Evolutionary conservation across 2,113 vertebrate species (phyloP).

Genomic region (Dicaeum eximium): DNA sequence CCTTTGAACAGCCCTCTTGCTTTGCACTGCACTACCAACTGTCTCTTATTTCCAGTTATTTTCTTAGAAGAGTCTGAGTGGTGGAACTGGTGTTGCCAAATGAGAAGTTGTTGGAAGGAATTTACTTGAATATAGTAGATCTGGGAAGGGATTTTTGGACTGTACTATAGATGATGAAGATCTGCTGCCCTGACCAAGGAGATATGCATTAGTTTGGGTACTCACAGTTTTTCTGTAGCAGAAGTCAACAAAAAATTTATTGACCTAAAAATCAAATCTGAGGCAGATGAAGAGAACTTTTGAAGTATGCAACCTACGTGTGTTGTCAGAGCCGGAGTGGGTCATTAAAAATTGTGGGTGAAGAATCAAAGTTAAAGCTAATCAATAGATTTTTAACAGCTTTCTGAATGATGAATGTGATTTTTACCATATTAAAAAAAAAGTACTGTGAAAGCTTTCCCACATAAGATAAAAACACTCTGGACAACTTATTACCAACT

Average conservation of each 20-base stretch:
- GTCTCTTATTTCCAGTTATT: constrained; percentile 17
- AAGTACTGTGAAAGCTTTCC: not conserved
- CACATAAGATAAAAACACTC: not conserved
- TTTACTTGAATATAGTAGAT: not conserved
- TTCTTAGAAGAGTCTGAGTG: not conserved
- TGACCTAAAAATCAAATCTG: not conserved
- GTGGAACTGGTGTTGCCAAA: constrained; percentile 1
- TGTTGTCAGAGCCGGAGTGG: not conserved
- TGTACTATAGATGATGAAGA: not conserved
- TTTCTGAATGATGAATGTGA: not conserved
- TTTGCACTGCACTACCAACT: constrained; percentile 14
- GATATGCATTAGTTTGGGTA: not conserved
- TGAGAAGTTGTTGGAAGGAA: not conserved
- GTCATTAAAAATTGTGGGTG: not conserved
- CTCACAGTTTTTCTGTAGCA: not conserved
- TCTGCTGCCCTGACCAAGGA: not conserved
- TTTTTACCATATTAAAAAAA: not conserved
- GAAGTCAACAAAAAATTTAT: not conserved
- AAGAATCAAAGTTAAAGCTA: not conserved
- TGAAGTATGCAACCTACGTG: not conserved
- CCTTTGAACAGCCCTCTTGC: constrained; percentile 8
- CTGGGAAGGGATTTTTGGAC: not conserved
- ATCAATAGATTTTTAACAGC: not conserved
- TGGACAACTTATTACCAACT: not conserved
- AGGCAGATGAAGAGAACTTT: not conserved